These are phyloP conservation scores for Cephus rjabovi DNA, from an alignment of 2,888 invertebrate species.

Conservation along the genomic window DNA sequence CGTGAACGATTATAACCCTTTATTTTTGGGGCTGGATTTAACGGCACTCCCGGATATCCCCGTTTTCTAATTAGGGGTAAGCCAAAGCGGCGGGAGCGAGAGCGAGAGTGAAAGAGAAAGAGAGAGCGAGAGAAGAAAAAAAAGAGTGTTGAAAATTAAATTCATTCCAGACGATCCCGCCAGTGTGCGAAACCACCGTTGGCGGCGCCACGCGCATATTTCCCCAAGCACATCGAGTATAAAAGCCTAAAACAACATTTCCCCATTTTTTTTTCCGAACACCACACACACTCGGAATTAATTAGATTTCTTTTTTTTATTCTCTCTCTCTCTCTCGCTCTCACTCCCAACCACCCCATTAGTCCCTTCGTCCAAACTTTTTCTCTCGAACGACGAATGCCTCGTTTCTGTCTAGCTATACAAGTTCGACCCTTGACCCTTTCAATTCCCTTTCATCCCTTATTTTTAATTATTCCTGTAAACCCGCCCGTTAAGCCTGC, in stretches of 20 bases:
- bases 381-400: background rate
- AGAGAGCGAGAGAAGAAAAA: background rate
- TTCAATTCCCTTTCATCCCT: conserved; percentile 45
- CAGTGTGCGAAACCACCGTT: background rate
- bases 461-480: conserved; percentile 48
- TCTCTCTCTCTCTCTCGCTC: background rate
- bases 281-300: conserved; percentile 22
- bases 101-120: conserved; percentile 5
- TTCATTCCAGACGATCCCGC: background rate
- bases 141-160: background rate
- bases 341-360: background rate
- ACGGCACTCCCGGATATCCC: conserved; percentile 5
- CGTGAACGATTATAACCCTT: conserved; percentile 14
- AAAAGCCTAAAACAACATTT: conserved; percentile 51
- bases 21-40: conserved; percentile 18
- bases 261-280: conserved; percentile 27
- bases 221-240: conserved; percentile 23
- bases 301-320: conserved; percentile 21
- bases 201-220: background rate
- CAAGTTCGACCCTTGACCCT: conserved; percentile 22
- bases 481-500: conserved; percentile 27
- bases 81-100: conserved; percentile 13
- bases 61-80: conserved; percentile 17
- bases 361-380: background rate
- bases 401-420: background rate